Conservation (phyloP, 2,797 vertebrate genomes). For the Aldrovandia affinis region DNA sequence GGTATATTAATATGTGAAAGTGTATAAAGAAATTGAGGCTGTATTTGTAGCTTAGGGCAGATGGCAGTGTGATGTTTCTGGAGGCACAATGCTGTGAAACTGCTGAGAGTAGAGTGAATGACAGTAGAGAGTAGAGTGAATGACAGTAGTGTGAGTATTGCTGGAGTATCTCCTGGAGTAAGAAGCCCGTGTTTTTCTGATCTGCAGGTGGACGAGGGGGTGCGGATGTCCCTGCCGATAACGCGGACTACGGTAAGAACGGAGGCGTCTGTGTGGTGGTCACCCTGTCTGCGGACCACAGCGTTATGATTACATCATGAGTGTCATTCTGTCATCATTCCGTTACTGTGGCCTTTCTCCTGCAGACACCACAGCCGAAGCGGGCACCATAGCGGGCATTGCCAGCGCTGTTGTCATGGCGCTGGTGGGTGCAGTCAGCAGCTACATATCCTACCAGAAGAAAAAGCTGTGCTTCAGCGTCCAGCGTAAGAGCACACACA, state of each 20-base stretch:
- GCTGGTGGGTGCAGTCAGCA: slow-evolving; percentile 83
- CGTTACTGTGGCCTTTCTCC: neutral
- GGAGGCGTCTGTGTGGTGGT: neutral
- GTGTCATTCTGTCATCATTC: neutral
- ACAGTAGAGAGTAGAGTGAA: no score
- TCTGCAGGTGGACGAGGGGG: slow-evolving; percentile 47
- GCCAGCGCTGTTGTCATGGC: slow-evolving; percentile 88
- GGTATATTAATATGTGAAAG: neutral
- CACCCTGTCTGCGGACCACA: slow-evolving; percentile 54
- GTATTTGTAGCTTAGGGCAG: neutral
- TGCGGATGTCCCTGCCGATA: slow-evolving; percentile 1
- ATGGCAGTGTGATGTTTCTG: neutral
- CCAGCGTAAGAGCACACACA: slow-evolving; percentile 79
- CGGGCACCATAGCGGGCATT: slow-evolving; percentile 88
- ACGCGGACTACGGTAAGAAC: neutral
- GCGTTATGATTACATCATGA: slow-evolving; percentile 50
- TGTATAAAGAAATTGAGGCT: neutral
- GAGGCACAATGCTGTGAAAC: no score
- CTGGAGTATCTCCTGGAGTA: no score
- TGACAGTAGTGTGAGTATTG: no score
- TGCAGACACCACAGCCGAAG: slow-evolving; percentile 76
- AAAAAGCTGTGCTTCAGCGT: slow-evolving; percentile 95
- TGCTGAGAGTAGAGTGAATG: no score
- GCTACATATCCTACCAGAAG: slow-evolving; percentile 97
- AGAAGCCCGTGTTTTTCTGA: no score